phyloP scores from a whole-genome alignment of 2,888 invertebrate species.

The Lasioglossum oenotherae region DNA sequence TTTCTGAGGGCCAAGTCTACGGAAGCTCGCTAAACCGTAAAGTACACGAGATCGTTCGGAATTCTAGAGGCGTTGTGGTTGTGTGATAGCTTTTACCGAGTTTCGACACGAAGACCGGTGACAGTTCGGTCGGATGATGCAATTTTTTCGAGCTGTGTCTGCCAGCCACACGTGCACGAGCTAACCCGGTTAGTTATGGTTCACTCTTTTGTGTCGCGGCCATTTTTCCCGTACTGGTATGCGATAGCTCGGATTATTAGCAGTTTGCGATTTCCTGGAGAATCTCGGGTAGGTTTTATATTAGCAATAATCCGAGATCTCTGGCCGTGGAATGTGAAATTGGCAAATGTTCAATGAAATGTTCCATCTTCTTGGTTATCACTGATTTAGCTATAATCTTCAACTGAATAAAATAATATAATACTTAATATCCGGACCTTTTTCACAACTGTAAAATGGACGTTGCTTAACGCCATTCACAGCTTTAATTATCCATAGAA shows the following conservation, averaged over 20 bases:
- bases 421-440: too few relatives aligned
- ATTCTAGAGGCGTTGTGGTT: neutral
- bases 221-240: neutral
- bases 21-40: neutral
- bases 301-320: neutral
- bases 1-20: neutral
- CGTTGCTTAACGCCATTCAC: too few relatives aligned
- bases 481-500: too few relatives aligned
- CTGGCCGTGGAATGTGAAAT: neutral
- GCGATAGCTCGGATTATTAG: neutral
- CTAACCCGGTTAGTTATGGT: neutral
- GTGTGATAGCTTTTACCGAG: neutral
- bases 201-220: neutral
- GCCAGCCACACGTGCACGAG: neutral
- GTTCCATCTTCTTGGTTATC: neutral
- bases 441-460: too few relatives aligned
- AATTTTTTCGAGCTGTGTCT: neutral
- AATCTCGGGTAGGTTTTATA: neutral
- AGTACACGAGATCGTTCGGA: neutral
- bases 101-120: slow-evolving; percentile 20
- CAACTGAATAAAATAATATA: too few relatives aligned
- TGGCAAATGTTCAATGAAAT: neutral
- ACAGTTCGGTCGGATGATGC: slow-evolving; percentile 6
- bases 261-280: neutral
- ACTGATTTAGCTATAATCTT: neutral